These are phyloP conservation scores for Mycteria americana DNA, from an alignment of 2,797 vertebrate species.

Conservation along the genomic window DNA sequence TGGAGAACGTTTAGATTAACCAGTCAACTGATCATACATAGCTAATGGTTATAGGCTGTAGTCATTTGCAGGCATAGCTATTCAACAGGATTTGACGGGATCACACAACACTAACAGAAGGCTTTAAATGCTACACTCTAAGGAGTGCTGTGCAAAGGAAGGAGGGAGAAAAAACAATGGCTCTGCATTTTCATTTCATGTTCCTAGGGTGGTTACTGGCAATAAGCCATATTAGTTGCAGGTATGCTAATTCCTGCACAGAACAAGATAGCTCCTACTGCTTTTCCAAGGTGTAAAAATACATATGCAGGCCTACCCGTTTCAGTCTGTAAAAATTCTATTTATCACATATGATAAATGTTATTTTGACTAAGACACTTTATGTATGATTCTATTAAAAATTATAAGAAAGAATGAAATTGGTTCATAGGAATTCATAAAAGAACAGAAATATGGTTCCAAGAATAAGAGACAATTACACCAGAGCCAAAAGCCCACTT, in stretches of 20 bases:
- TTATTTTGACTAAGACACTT: background rate
- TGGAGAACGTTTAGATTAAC: background rate
- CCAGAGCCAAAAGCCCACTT: background rate
- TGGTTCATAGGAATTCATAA: background rate
- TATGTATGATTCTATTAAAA: background rate
- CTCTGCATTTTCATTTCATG: background rate
- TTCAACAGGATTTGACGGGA: background rate
- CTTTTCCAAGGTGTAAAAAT: background rate
- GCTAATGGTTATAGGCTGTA: background rate
- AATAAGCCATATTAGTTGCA: background rate
- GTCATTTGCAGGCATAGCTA: background rate
- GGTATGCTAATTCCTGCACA: background rate
- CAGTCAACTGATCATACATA: background rate
- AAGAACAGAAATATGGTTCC: background rate
- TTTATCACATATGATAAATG: background rate
- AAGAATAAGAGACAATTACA: background rate
- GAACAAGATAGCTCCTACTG: background rate
- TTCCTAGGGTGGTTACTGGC: background rate
- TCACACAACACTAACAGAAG: background rate
- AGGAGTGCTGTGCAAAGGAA: background rate
- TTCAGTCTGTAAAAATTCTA: background rate
- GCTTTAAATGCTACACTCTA: background rate
- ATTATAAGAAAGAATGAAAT: background rate
- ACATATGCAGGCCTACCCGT: background rate
- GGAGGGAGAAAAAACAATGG: background rate